These are phyloP conservation scores for Apogon hyalosoma DNA, from an alignment of 2,797 vertebrate species.

Conservation along the genomic window DNA sequence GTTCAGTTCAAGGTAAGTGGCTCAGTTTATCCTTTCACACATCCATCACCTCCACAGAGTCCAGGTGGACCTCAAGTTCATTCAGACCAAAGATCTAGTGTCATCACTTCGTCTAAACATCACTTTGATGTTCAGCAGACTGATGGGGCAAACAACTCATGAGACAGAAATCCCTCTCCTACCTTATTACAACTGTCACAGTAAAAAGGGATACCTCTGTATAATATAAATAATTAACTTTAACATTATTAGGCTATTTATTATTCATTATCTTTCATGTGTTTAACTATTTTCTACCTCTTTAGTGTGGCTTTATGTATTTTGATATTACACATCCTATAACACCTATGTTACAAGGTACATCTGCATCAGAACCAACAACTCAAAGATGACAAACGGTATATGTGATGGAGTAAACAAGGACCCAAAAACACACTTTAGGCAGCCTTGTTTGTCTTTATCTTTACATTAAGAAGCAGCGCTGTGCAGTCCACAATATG, in stretches of 20 bases:
- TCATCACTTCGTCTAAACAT: slow-evolving; percentile 69
- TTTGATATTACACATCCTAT: too few species aligned
- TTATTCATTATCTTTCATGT: too few species aligned
- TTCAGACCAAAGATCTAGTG: slow-evolving; percentile 57
- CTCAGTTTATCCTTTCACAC: slow-evolving; percentile 41
- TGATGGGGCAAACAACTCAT: slow-evolving; percentile 37
- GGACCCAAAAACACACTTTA: background rate
- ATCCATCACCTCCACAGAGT: slow-evolving; percentile 38
- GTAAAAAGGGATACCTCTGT: background rate
- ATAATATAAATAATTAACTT: background rate
- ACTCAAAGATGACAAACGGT: too few species aligned
- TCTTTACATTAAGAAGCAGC: slow-evolving; percentile 6
- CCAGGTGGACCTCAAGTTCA: slow-evolving; percentile 58
- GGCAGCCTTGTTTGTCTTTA: slow-evolving; percentile 9
- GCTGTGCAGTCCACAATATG: slow-evolving; percentile 6
- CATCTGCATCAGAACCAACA: too few species aligned
- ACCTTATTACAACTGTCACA: too few species aligned
- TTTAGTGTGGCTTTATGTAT: too few species aligned
- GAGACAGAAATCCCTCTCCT: background rate
- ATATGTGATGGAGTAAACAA: too few species aligned
- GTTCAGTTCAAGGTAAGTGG: slow-evolving; percentile 53
- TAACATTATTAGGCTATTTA: too few species aligned
- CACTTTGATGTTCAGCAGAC: slow-evolving; percentile 69
- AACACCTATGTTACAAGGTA: too few species aligned
- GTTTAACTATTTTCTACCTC: too few species aligned